These are phyloP conservation scores for Metridium senile DNA, from an alignment of 92 coral and sea anemone species.

Conservation along the genomic window DNA sequence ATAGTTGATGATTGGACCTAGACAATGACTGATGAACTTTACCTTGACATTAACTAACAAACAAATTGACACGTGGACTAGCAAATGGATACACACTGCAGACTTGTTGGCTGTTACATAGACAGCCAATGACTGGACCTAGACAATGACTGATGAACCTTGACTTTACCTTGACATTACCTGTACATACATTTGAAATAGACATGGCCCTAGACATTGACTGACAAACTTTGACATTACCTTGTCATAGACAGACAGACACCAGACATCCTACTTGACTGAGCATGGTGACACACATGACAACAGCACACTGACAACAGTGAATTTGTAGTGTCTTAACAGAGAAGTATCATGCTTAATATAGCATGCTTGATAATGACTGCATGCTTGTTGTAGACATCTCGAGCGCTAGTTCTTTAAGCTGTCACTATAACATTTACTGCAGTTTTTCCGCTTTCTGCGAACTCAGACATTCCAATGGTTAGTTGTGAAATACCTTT, in stretches of 20 bases:
- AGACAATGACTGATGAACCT: constrained; percentile 4
- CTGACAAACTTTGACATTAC: not conserved
- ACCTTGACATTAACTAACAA: no score
- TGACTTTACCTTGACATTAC: no score
- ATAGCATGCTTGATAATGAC: not conserved
- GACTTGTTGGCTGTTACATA: no score
- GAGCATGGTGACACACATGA: not conserved
- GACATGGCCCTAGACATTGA: not conserved
- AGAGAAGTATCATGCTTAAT: not conserved
- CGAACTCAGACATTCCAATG: no score
- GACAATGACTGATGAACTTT: constrained; percentile 5
- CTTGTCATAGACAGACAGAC: not conserved
- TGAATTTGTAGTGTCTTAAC: not conserved
- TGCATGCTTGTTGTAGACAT: not conserved
- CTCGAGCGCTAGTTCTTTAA: not conserved
- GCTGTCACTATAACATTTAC: not conserved
- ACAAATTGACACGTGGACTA: no score
- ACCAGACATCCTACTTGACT: not conserved
- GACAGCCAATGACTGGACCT: not conserved
- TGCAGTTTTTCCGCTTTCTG: no score
- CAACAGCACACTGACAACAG: not conserved
- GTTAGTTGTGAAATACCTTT: no score
- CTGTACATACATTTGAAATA: not conserved
- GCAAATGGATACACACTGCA: no score
- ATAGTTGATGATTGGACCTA: not conserved